Conservation (phyloP, 2,113 vertebrate genomes). For the Prionailurus viverrinus region DNA sequence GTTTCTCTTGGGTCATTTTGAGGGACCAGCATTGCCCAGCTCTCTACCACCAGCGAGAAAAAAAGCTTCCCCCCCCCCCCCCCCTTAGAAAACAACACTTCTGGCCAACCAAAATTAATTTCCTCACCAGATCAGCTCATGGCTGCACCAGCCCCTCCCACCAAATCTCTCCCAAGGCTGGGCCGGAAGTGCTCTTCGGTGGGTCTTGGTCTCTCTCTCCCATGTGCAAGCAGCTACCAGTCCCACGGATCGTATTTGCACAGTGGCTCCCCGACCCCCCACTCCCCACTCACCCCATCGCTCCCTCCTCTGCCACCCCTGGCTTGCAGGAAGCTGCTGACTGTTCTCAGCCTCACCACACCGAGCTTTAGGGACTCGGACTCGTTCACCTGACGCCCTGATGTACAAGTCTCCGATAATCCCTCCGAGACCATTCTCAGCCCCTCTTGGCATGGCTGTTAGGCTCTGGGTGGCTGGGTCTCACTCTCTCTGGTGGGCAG, state of each 20-base stretch:
- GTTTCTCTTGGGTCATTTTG: neutral
- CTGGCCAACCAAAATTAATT: neutral
- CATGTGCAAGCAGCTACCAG: neutral
- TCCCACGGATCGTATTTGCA: rapidly evolving
- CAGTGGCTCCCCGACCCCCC: neutral
- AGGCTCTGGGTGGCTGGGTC: neutral
- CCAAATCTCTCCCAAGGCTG: neutral
- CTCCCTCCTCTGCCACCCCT: neutral
- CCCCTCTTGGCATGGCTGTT: neutral
- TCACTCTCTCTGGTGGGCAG: neutral
- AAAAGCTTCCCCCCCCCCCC: neutral
- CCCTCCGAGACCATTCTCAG: neutral
- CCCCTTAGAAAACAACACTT: neutral
- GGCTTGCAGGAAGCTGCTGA: too few species aligned
- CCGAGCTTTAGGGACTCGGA: neutral
- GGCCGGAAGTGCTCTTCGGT: neutral
- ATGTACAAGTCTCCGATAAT: neutral
- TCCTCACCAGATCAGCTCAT: neutral
- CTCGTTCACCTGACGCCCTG: neutral
- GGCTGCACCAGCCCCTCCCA: neutral
- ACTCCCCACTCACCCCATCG: neutral
- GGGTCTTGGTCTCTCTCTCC: neutral
- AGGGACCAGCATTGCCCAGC: neutral
- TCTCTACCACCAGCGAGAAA: neutral
- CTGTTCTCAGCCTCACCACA: neutral